A percentile compares a stretch with the other conserved stretches of the same genome.
phyloP scores from a whole-genome alignment of 2,888 invertebrate species.

The Apeira syringaria region DNA sequence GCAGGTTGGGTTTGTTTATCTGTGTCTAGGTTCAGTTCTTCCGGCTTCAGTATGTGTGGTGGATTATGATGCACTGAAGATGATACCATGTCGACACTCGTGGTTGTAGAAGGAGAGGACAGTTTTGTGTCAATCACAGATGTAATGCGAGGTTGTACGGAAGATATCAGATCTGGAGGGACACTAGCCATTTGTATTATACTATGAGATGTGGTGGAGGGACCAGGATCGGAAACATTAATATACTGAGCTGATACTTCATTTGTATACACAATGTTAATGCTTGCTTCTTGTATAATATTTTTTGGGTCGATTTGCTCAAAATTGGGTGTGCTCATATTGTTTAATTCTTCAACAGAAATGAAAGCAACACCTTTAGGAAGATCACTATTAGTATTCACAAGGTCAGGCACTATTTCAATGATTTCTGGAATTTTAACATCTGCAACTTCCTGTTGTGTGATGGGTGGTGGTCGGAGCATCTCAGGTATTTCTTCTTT shows the following conservation, averaged over 20 bases:
- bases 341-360: constrained; percentile 72
- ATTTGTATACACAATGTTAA: constrained; percentile 75
- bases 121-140: constrained; percentile 32
- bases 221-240: constrained; percentile 52
- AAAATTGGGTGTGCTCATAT: constrained; percentile 76
- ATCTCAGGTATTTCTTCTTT: constrained; percentile 53
- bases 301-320: constrained; percentile 76
- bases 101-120: constrained; percentile 36
- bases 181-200: constrained; percentile 65
- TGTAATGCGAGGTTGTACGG: constrained; percentile 52
- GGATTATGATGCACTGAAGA: constrained; percentile 32
- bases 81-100: constrained; percentile 9
- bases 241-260: constrained; percentile 66
- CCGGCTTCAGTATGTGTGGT: constrained; percentile 41
- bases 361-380: constrained; percentile 74
- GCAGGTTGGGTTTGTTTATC: constrained; percentile 31
- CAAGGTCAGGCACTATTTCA: constrained; percentile 70
- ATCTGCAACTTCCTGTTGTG: constrained; percentile 49
- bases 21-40: constrained; percentile 37
- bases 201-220: constrained; percentile 49
- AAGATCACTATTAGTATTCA: constrained; percentile 52
- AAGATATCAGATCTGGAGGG: constrained; percentile 73
- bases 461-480: constrained; percentile 31
- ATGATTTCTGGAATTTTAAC: constrained; percentile 74
- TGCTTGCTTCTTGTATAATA: constrained; percentile 76